Base-by-base conservation (phyloP, 2,113 vertebrate species). In the Toxostoma redivivum region DNA sequence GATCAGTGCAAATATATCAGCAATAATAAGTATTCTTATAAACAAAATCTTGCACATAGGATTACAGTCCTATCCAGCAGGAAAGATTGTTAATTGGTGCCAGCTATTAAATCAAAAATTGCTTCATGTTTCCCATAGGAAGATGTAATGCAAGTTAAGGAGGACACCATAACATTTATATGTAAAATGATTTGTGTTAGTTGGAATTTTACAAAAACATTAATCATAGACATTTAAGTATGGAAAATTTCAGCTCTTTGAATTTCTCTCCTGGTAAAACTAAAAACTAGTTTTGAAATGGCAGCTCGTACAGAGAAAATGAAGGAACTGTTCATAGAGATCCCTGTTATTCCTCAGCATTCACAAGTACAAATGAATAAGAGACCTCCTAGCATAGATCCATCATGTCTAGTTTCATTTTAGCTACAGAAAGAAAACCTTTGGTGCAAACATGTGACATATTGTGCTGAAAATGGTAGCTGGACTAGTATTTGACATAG, bases 1-100 rank as follows among this genome's bases (percentile, higher is more conserved):
- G 17, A 58, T 12, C 1, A 2, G 3, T 45, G 11, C 7, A 30
- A 9, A 35, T 1, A 0, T n/a, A 24, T 35, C 28, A 21, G 14
- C 62, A 86, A 64, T 57, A 88, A 9, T 22, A 47, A 65, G 10
- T 13, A 66, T 42, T 77, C 35, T 31, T 14, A 16, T 10, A 60
- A 51, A 20, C 15, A 78, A 85, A 78, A 51, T 50, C 22, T 45
- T 40, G 11, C 30, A 66, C 10, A 33, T n/a, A n/a, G n/a, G n/a
- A n/a, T 31, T 40, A 61, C 7, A 80, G 21, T 40, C 38, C 14
- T 27, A 71, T 15, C 9, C 33, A 82, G 35, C 6, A 92, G 18
- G 8, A 47, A 67, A 67, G 19, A n/a, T 11, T 58, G 22, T 30
- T 66, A 77, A 86, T 50, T 53, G 7, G 11, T 69, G 9, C 11